These are phyloP conservation scores for Cinara cedri DNA, from an alignment of 2,888 invertebrate species.

Conservation along the genomic window DNA sequence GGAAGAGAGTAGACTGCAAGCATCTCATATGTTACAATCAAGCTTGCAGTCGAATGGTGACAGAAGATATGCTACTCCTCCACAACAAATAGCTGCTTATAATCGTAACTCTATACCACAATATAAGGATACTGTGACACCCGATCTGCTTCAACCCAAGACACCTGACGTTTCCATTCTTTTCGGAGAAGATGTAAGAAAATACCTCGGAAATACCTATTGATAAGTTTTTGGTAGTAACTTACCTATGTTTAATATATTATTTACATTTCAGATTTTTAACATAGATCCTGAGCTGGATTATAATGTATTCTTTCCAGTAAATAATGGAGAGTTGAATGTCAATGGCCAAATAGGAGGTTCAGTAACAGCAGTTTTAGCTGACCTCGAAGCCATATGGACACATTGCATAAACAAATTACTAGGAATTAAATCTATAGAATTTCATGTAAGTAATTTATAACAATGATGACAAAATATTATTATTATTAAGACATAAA, in stretches of 20 bases:
- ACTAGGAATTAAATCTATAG: slow-evolving; percentile 74
- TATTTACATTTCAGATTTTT: slow-evolving; percentile 65
- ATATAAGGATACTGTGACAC: background rate
- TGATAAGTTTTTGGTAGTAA: too few relatives aligned
- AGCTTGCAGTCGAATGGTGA: slow-evolving; percentile 84
- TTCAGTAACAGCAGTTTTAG: slow-evolving; percentile 80
- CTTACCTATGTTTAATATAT: background rate
- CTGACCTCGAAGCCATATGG: slow-evolving; percentile 90
- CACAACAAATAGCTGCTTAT: slow-evolving; percentile 86
- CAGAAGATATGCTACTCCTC: slow-evolving; percentile 79
- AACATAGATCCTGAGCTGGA: slow-evolving; percentile 72
- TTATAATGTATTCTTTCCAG: slow-evolving; percentile 90
- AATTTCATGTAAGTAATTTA: slow-evolving; percentile 63
- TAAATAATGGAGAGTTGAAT: slow-evolving; percentile 85
- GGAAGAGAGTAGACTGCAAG: slow-evolving; percentile 82
- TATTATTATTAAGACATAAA: too few relatives aligned
- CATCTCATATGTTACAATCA: slow-evolving; percentile 85
- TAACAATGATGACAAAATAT: background rate
- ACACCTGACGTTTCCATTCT: slow-evolving; percentile 70
- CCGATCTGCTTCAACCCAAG: background rate
- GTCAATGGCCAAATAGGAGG: slow-evolving; percentile 84
- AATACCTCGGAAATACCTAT: too few relatives aligned
- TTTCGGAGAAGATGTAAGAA: slow-evolving; percentile 76
- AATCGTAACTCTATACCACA: slow-evolving; percentile 65
- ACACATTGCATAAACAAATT: slow-evolving; percentile 77